Evolutionary conservation across 2,888 invertebrate species (phyloP), one percentile per base, ranked within the genome.

Genomic region (Parochlus steinenii): DNA sequence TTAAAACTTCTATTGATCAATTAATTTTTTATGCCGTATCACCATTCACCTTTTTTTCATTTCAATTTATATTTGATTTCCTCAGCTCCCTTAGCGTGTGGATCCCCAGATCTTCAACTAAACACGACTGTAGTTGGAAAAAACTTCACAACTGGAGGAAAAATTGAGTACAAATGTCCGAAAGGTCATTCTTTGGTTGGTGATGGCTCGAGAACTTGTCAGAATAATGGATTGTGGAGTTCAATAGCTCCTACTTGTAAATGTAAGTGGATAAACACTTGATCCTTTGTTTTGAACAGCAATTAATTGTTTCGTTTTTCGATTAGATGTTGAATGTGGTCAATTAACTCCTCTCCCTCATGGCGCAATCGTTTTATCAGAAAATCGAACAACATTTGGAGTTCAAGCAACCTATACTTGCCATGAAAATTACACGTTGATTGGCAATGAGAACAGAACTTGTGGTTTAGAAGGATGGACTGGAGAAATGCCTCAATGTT

Each of bases 301-400:
- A 31, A n/a, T 15, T 33, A 29, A 18, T 22, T 30, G 27, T 37
- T 34, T 24, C 37, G 28, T 38, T 33, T 44, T 37, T 44, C 41
- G 49, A 50, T n/a, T 53, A 86, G 86, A 82, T 56, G 75, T 87
- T 11, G 76, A 87, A 50, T 89, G 87, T 48, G 83, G 82, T 5
- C 50, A 64, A 1, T 50, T 83, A 15, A 62, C 71, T 1, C 58
- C 67, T 3, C 64, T 85, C 24, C 74, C 75, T 43, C 77, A 86
- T 48, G 87, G 86, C 0, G 63, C 67, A 4, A 71, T 83, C 11
- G 56, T 58, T 1, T 55, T 86, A 15, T 56, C 69, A 1, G 73
- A 82, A 43, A 62, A 67, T 2, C 65, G 82, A 37, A 86, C 85
- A 1, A 85, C 83, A 0, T 75, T 75, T 52, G 82, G 79, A 0